These are phyloP conservation scores for Alitta virens DNA, from an alignment of 2,888 invertebrate genomes.

Conservation along the genomic window DNA sequence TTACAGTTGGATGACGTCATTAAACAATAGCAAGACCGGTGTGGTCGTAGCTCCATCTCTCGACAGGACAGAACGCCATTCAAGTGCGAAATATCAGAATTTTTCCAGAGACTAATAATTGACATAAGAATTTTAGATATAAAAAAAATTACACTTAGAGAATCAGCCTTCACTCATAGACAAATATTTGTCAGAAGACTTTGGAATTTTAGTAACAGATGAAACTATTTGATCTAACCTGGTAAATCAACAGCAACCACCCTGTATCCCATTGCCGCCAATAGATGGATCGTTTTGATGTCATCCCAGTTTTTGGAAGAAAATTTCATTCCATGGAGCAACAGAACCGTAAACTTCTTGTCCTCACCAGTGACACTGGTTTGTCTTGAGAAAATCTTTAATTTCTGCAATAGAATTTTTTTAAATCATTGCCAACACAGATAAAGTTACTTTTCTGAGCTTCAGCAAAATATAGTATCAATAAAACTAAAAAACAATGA, in stretches of 20 bases:
- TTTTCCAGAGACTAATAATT: neutral
- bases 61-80: too few species aligned
- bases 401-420: too few species aligned
- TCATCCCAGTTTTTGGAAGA: neutral
- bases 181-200: neutral
- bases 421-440: too few species aligned
- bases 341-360: neutral
- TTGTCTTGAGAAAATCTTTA: too few species aligned
- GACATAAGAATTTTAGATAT: neutral
- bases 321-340: constrained; percentile 1
- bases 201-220: neutral
- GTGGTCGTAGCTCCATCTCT: too few species aligned
- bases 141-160: neutral
- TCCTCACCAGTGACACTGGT: neutral
- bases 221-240: neutral
- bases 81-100: neutral
- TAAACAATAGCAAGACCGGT: too few species aligned
- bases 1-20: too few species aligned
- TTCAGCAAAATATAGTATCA: too few species aligned
- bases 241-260: constrained; percentile 3
- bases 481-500: too few species aligned
- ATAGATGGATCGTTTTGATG: neutral
- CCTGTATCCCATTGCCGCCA: neutral
- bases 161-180: neutral
- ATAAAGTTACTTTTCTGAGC: too few species aligned